Base-by-base conservation (phyloP, 30 jellyfish, hydroid and myxozoan species). In the Chrysaora quinquecirrha region DNA sequence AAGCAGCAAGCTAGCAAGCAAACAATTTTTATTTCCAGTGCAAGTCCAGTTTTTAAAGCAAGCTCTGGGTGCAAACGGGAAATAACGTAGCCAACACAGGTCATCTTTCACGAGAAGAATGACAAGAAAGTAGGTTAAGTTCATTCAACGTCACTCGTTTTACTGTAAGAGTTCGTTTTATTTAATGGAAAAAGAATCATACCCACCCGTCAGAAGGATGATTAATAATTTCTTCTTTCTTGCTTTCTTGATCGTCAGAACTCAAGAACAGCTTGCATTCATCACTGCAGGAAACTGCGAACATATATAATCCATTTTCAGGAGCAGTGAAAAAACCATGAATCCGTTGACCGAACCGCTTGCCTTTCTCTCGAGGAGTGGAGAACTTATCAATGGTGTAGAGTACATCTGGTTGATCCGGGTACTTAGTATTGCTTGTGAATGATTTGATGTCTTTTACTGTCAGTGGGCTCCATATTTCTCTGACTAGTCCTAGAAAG, bases 211-310 rank as follows among this genome's bases (percentile, higher is more conserved):
- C 95, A 6, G 90, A 46, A 4, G 90, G 95, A 72, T 84, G 97
- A 21, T 61, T 67, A 10, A 94, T 76, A 32, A 94, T 87, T 25
- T 70, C 83, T 3, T 88, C 75, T 54, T 83, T 94, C 64, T 94
- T 88, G 33, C 48, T 82, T 64, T 94, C 99, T 29, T 87, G 94
- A 48, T 87, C 99, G 29, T 58, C 78, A 6, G 90, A 75, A 62
- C 99, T 94, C 34, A 94, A 76, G 18, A 79, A 76, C 77, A 94
- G 76, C 64, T 83, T 71, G 68, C 99, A 94, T 50, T 94, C 97
- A 58, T 94, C 97, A 48, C 93, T 82, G 78, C 99, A 94, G 0
- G 99, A 94, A 43, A 90, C 90, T 1, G 97, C 99, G 77, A 94
- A 94, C 88, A 94, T 94, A 82, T 94, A 94, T 21, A 75, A 81